Evolutionary conservation across 2,797 vertebrate genomes (phyloP).

Genomic region (Pangasius mekongensis): DNA sequence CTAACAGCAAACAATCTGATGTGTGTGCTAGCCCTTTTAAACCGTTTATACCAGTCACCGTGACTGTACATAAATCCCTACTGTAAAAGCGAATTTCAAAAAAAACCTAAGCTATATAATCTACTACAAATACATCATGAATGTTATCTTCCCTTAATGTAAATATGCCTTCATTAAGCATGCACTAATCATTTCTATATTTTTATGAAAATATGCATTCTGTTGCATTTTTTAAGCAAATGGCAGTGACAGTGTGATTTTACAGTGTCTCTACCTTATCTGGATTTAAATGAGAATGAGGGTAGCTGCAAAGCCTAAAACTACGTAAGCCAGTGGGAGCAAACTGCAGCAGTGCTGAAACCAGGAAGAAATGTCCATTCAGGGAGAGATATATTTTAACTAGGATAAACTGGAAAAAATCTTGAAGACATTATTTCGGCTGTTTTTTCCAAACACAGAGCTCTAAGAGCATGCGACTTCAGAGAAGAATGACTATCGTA

Average conservation of each 20-base stretch:
- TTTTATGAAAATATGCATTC: background rate
- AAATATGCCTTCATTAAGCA: background rate
- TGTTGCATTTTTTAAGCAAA: background rate
- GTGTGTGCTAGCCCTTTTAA: background rate
- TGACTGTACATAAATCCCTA: background rate
- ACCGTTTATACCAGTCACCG: background rate
- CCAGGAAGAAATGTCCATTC: background rate
- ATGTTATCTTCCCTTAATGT: background rate
- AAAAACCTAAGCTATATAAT: background rate
- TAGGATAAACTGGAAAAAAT: conserved; percentile 10
- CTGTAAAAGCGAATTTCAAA: background rate
- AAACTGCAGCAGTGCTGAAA: background rate
- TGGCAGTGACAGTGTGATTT: background rate
- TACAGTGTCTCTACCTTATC: background rate
- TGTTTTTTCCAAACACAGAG: background rate
- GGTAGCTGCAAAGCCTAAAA: background rate
- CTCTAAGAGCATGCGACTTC: background rate
- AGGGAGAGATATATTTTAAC: background rate
- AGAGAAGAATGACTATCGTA: background rate
- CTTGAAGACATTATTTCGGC: background rate
- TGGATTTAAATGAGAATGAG: conserved; percentile 1
- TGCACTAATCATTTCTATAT: background rate
- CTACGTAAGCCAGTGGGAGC: background rate
- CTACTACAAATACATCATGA: background rate
- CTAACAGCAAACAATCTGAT: background rate